Evolutionary conservation across 2,113 vertebrate genomes (phyloP), one percentile per base, ranked within the genome.

Genomic region (Archilochus colubris): DNA sequence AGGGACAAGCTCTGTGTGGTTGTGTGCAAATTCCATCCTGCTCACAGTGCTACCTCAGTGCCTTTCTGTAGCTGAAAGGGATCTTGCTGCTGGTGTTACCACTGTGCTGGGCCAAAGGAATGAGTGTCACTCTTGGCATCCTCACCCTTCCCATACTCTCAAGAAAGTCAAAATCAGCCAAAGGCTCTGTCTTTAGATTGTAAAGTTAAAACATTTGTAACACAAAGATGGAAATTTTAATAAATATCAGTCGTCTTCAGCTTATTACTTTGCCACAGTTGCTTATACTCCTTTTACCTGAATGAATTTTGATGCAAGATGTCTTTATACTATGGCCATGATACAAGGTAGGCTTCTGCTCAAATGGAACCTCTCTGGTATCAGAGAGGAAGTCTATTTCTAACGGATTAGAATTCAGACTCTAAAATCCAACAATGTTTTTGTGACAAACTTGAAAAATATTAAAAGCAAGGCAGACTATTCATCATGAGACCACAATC

Each of bases 51-150:
- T 30, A 31, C 36, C 15, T 58, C 2, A 0, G 9, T 57, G 22
- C 30, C 20, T 44, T 77, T 58, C 54, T 24, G 31, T 0, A 2
- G 3, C 53, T 59, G 44, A 61, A 73, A 53, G 2, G 2, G 4
- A 4, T 66, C 12, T 66, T 63, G 14, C 31, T 91, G 28, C 19
- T 50, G 25, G 8, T 48, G 25, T 15, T 64, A 38, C 20, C 13
- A 10, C 40, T 40, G 40, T 25, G 10, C 17, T 40, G 24, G 23
- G 6, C 12, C 55, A 23, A 55, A 61, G 21, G 12, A 69, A 17
- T 0, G 0, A 36, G 28, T 40, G 9, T 91, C 19, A 12, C 6
- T 43, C 16, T 15, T n/a, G 8, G 20, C 57, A 17, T 74, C 30
- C 30, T 69, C 50, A 70, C 28, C 4, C 2, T 80, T 89, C 31